Evolutionary conservation across 2,797 vertebrate genomes (phyloP).

Genomic region (Mallotus villosus): DNA sequence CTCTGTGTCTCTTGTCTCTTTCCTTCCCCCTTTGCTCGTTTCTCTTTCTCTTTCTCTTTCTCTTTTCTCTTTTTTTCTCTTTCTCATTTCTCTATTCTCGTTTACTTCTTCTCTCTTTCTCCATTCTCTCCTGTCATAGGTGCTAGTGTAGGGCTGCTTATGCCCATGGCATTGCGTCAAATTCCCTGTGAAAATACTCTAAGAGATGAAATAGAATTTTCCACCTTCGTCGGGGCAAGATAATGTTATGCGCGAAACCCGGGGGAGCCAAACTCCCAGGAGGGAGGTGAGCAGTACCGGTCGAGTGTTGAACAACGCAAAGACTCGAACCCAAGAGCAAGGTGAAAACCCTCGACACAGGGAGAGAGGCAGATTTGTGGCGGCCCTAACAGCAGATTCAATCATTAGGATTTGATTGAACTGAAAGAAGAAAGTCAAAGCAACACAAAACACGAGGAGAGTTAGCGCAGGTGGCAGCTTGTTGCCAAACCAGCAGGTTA

Average conservation of each 20-base stretch:
- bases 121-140: too few species aligned
- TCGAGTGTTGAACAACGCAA: not conserved
- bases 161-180: not conserved
- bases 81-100: too few species aligned
- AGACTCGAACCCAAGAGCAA: too few species aligned
- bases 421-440: not conserved
- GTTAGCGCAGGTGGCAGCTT: not conserved
- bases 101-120: too few species aligned
- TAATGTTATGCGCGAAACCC: not conserved
- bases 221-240: not conserved
- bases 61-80: too few species aligned
- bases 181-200: not conserved
- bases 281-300: not conserved
- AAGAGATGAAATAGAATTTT: not conserved
- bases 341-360: too few species aligned
- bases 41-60: too few species aligned
- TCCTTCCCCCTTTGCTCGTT: too few species aligned
- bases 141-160: too few species aligned
- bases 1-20: too few species aligned
- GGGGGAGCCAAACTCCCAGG: not conserved
- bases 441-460: not conserved
- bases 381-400: not conserved
- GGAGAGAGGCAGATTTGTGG: too few species aligned
- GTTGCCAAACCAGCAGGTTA: not conserved
- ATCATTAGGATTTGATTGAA: too few species aligned